Evolutionary conservation across 2,113 vertebrate genomes (phyloP), one percentile per base, ranked within the genome.

Genomic region (Peromyscus californicus): DNA sequence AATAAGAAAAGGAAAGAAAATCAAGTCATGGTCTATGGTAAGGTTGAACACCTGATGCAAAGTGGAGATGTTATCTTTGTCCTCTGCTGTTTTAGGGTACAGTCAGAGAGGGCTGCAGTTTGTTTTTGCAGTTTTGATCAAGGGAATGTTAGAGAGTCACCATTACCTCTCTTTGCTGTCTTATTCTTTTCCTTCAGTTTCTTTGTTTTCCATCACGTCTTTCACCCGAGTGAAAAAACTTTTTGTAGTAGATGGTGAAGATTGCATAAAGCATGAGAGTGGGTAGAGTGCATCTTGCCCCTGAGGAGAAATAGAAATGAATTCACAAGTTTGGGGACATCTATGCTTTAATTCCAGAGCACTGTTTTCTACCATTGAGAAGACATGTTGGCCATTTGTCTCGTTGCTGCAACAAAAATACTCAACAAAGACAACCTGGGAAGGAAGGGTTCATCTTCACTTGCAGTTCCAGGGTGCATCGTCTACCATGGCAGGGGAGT

Each of bases 1-100:
- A 96, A 19, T 74, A 96, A 97, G 95, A 97, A 98, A 98, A 98
- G 94, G 5, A 42, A 54, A 51, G 15, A 39, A 63, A 57, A 69
- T 84, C 24, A 72, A 57, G 9, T 61, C 10, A 83, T 75, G 15
- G 24, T 16, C 9, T 4, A 5, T 69, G 33, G 21, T 65, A 78
- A 78, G 15, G 12, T 9, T 83, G 39, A 83, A 69, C 15, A 54
- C 8, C 22, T 85, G 16, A 13, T 74, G 33, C 80, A 59, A 93
- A 4, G 16, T 26, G 42, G n/a, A 16, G 65, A 75, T 31, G 0
- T n/a, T 82, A 54, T 90, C 54, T 94, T 88, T 45, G 48, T 4
- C 31, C 11, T 78, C 75, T 90, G 87, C 21, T 86, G 9, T 48
- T 90, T 89, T 4, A 61, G 0, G 65, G 33, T 63, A 42, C 79